Percentiles rank a stretch among this genome's conserved stretches.
phyloP scores from a whole-genome alignment of 2,797 vertebrate genomes.

The Gymnoscopelus microlampas region DNA sequence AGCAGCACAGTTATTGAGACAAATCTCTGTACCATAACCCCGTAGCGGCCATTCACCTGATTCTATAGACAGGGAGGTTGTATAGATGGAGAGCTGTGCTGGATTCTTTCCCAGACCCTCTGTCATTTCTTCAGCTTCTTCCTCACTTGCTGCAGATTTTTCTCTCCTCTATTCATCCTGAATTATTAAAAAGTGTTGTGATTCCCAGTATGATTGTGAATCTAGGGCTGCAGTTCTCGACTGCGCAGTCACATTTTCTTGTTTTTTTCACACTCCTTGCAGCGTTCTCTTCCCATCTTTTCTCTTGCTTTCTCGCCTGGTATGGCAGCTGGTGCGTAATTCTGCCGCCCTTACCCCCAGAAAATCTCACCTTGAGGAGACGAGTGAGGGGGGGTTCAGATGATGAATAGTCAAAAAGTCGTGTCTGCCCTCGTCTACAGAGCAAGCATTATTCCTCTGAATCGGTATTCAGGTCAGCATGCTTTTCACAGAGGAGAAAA shows the following conservation, averaged over 20 bases:
- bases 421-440: slow-evolving; percentile 53
- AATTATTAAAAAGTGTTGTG: slow-evolving; percentile 89
- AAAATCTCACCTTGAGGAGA: slow-evolving; percentile 69
- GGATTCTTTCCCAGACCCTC: slow-evolving; percentile 47
- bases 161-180: slow-evolving; percentile 77
- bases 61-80: slow-evolving; percentile 32
- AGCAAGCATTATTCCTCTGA: slow-evolving; percentile 59
- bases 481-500: slow-evolving; percentile 55
- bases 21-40: slow-evolving; percentile 29
- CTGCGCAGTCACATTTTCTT: slow-evolving; percentile 73
- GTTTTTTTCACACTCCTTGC: slow-evolving; percentile 59
- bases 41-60: slow-evolving; percentile 32
- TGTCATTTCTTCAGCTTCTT: slow-evolving; percentile 73
- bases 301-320: slow-evolving; percentile 38
- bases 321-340: slow-evolving; percentile 57
- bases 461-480: slow-evolving; percentile 83
- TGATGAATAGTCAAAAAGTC: slow-evolving; percentile 67
- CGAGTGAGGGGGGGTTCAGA: slow-evolving; percentile 43
- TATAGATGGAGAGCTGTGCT: slow-evolving; percentile 29
- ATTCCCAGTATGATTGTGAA: slow-evolving; percentile 86
- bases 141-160: slow-evolving; percentile 73
- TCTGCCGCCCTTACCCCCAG: slow-evolving; percentile 47
- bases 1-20: slow-evolving; percentile 30
- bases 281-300: slow-evolving; percentile 39
- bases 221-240: slow-evolving; percentile 80